These are phyloP conservation scores for Falco cherrug DNA, from an alignment of 2,797 vertebrate species.

Conservation along the genomic window DNA sequence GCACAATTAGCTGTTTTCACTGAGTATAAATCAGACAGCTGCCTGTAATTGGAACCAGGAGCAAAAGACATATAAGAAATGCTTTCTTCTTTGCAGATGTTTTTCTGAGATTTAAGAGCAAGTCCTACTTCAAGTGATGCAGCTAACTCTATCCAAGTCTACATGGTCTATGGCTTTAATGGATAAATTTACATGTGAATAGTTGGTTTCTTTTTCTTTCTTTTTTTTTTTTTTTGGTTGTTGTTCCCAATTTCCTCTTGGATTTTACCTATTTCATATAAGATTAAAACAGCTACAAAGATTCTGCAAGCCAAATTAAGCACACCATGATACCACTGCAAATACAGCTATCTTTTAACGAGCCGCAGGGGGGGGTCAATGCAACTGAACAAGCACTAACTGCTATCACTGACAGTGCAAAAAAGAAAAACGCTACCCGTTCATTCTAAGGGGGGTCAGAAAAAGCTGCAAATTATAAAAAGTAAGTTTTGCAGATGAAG, in stretches of 20 bases:
- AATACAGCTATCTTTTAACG: neutral
- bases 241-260: neutral
- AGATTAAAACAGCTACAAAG: slow-evolving; percentile 1
- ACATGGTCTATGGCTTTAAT: neutral
- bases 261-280: neutral
- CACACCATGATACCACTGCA: neutral
- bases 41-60: neutral
- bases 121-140: slow-evolving; percentile 3
- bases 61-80: neutral
- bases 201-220: neutral
- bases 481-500: neutral
- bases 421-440: neutral
- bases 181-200: slow-evolving; percentile 1
- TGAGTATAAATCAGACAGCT: slow-evolving; percentile 26
- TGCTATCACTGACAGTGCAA: neutral
- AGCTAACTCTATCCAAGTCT: neutral
- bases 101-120: neutral
- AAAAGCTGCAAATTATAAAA: neutral
- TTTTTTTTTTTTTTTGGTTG: neutral
- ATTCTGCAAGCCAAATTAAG: neutral
- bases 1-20: neutral
- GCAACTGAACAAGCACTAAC: neutral
- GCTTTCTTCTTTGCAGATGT: neutral
- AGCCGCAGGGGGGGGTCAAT: neutral
- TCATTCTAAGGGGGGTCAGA: neutral